Evolutionary conservation across 2,888 invertebrate genomes (phyloP).

Genomic region (Limnephilus marmoratus): DNA sequence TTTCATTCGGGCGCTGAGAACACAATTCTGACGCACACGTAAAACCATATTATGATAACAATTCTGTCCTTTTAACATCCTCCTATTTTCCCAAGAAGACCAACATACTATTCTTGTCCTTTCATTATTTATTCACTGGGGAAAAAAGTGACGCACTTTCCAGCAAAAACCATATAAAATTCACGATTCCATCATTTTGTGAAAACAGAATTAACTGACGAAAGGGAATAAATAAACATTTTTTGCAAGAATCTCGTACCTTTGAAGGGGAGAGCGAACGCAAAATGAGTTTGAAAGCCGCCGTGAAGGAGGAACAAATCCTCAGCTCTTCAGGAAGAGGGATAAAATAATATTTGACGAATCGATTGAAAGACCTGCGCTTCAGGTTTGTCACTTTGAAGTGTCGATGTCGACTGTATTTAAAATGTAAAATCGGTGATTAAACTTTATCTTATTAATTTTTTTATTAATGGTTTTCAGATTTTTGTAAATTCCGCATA

Average conservation of each 20-base stretch:
- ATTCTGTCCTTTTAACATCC: neutral
- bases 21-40: neutral
- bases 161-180: neutral
- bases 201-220: slow-evolving; percentile 17
- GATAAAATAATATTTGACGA: slow-evolving; percentile 33
- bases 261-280: slow-evolving; percentile 4
- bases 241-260: slow-evolving; percentile 27
- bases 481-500: neutral
- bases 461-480: neutral
- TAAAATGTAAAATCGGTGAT: neutral
- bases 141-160: neutral
- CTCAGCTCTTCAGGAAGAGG: neutral
- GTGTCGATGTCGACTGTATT: neutral
- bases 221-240: slow-evolving; percentile 23
- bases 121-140: neutral
- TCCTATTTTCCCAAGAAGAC: neutral
- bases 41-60: neutral
- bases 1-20: neutral
- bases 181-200: slow-evolving; percentile 13
- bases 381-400: neutral
- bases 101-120: neutral
- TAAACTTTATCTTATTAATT: neutral
- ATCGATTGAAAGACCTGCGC: neutral
- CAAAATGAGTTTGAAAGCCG: slow-evolving; percentile 12
- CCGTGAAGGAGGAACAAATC: slow-evolving; percentile 14